Base-by-base conservation (phyloP, 2,113 vertebrate genomes). In the Stercorarius parasiticus region DNA sequence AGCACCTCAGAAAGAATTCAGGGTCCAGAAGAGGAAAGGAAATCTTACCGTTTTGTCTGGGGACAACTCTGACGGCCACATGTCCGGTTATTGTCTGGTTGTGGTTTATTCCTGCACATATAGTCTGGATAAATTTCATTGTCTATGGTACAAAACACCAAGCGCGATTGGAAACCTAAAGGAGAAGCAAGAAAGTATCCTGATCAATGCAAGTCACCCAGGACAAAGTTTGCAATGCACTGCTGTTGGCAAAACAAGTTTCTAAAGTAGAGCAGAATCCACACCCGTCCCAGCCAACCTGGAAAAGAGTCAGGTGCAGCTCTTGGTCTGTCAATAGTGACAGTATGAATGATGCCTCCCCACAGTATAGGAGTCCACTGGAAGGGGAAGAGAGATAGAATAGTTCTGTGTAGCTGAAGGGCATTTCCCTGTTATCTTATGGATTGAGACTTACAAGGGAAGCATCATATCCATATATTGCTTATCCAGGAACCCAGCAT, bases 91-190 rank as follows among this genome's bases (percentile, higher is more conserved):
- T 95, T 98, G 21, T 98, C 97, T 2, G 99, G 99, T 5, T 97
- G 98, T 2, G 97, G 98, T 91, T 98, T 98, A 38, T 89, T 98
- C 34, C 98, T 98, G 91, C 99, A 99, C 96, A 99, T 97, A 49
- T 98, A 98, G 90, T 99, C 99, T 0, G 99, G 98, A 74, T 99
- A 99, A 72, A 98, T 98, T 97, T 99, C 99, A 13, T 98, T 99
- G 96, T 99, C 99, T 6, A 98, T 97, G 88, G 99, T 98, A 88
- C 99, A 99, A 98, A 99, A 99, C 58, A 99, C 99, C 55, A 96
- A 92, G 8, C 99, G 99, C 5, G 99, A 98, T 74, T 99, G 99
- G 97, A 98, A 99, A 76, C 99, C 99, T 99, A 65, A 38, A 84
- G 62, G 36, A 66, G 47, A 87, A 30, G 26, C 38, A 64, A 16